Evolutionary conservation across 2,888 invertebrate species (phyloP).

Genomic region (Schizotus pectinicornis): DNA sequence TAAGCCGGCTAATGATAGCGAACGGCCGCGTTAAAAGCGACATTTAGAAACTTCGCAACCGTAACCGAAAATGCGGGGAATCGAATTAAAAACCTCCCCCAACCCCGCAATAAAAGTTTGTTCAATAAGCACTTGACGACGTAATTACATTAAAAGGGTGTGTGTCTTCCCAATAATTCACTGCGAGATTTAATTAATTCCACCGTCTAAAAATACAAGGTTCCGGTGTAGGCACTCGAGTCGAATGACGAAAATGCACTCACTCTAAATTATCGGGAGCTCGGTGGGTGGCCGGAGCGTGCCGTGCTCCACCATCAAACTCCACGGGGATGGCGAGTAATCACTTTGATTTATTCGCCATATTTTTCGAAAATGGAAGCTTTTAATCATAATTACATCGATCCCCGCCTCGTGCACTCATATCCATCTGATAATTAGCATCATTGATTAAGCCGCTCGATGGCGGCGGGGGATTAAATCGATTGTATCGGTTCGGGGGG

Average conservation of each 20-base stretch:
- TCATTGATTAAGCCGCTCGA: constrained; percentile 15
- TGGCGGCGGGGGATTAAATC: too few relatives aligned
- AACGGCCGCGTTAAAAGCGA: too few relatives aligned
- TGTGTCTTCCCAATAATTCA: constrained; percentile 34
- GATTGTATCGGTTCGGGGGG: too few relatives aligned
- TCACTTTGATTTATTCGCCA: constrained; percentile 29
- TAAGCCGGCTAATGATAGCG: too few relatives aligned
- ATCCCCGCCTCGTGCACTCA: constrained; percentile 4
- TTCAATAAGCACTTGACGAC: constrained; percentile 35
- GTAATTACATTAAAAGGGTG: constrained; percentile 37
- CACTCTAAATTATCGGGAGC: constrained; percentile 31
- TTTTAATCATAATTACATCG: constrained; percentile 24
- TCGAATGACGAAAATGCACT: constrained; percentile 15
- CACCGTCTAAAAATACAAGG: constrained; percentile 34
- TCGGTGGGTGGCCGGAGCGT: constrained; percentile 28
- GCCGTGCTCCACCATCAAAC: constrained; percentile 16
- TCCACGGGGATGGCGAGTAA: constrained; percentile 17
- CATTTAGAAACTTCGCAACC: too few relatives aligned
- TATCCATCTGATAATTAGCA: constrained; percentile 28
- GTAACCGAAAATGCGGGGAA: constrained; percentile 3
- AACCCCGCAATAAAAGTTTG: constrained; percentile 23
- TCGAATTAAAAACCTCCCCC: constrained; percentile 13
- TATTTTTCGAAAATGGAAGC: constrained; percentile 21
- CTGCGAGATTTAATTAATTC: constrained; percentile 35
- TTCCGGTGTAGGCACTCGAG: constrained; percentile 19